Percentiles rank a stretch among this genome's conserved stretches.
These are phyloP conservation scores for Dysdera silvatica DNA, from an alignment of 1,140 invertebrate genomes.

Conservation along the genomic window DNA sequence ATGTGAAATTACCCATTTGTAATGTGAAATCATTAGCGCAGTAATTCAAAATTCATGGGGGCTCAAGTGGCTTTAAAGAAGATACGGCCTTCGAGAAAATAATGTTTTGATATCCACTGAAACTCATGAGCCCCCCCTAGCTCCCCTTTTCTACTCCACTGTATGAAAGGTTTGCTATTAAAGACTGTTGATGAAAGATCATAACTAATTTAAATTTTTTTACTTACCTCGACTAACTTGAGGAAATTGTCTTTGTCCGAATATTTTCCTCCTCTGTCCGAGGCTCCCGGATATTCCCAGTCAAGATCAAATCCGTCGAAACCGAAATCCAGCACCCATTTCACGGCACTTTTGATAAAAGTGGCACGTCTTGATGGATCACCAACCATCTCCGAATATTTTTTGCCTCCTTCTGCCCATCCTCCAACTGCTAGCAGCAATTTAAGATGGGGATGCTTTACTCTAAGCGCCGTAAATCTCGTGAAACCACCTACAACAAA, in stretches of 20 bases:
- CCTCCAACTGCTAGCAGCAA: slow-evolving; percentile 66
- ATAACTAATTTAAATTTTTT: too few species aligned
- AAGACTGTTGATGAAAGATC: too few species aligned
- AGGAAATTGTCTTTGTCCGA: slow-evolving; percentile 62
- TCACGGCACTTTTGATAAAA: slow-evolving; percentile 40
- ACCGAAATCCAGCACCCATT: slow-evolving; percentile 38
- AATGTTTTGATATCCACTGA: too few species aligned
- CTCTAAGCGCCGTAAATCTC: slow-evolving; percentile 68
- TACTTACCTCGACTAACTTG: slow-evolving; percentile 57
- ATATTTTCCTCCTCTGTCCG: slow-evolving; percentile 71
- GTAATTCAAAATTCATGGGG: too few species aligned
- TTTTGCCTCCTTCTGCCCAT: slow-evolving; percentile 40
- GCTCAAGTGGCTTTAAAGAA: too few species aligned
- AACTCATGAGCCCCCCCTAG: too few species aligned
- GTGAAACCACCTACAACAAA: slow-evolving; percentile 55
- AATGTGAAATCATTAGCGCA: too few species aligned
- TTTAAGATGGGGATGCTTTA: slow-evolving; percentile 64
- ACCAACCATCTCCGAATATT: slow-evolving; percentile 42
- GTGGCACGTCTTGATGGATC: slow-evolving; percentile 30
- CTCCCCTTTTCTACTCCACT: too few species aligned
- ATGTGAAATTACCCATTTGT: too few species aligned
- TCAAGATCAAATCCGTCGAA: slow-evolving; percentile 47
- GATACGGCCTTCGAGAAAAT: too few species aligned
- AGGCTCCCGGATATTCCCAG: slow-evolving; percentile 60
- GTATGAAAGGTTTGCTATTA: too few species aligned